These are phyloP conservation scores for Lottia gigantea DNA, from an alignment of 2,888 invertebrate species.

Conservation along the genomic window DNA sequence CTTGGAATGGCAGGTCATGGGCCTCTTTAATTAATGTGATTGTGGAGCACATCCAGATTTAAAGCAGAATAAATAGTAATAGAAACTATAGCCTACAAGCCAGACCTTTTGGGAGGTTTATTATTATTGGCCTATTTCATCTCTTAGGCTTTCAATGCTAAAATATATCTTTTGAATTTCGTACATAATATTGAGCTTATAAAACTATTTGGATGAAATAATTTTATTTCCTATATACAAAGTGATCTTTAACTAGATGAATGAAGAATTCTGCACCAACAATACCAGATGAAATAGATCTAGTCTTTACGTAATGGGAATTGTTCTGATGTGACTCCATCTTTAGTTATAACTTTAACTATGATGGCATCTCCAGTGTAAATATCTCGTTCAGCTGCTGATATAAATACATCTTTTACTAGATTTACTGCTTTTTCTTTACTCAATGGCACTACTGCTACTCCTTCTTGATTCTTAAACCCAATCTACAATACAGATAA, in stretches of 20 bases:
- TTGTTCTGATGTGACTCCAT: slow-evolving; percentile 77
- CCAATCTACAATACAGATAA: slow-evolving; percentile 76
- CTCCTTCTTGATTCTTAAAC: slow-evolving; percentile 84
- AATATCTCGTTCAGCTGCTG: slow-evolving; percentile 97
- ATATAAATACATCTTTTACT: slow-evolving; percentile 95
- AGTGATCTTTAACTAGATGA: neutral
- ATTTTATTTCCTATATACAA: too few relatives aligned
- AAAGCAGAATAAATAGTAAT: too few relatives aligned
- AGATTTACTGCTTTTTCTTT: slow-evolving; percentile 85
- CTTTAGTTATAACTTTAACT: slow-evolving; percentile 88
- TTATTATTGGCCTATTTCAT: too few relatives aligned
- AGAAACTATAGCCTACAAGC: too few relatives aligned
- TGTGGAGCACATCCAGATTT: too few relatives aligned
- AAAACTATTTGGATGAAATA: too few relatives aligned
- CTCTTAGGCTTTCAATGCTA: too few relatives aligned
- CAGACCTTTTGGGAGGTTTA: too few relatives aligned
- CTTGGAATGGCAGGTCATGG: too few relatives aligned
- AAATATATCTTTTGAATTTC: too few relatives aligned
- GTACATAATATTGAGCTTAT: too few relatives aligned
- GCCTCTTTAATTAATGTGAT: too few relatives aligned
- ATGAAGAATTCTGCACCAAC: slow-evolving; percentile 5
- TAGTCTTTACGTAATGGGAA: slow-evolving; percentile 89
- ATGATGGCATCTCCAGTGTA: slow-evolving; percentile 93
- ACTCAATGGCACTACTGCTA: slow-evolving; percentile 74
- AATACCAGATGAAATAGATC: neutral